These are phyloP conservation scores for Eustalomyia histrio DNA, from an alignment of 2,888 invertebrate species.

Conservation along the genomic window DNA sequence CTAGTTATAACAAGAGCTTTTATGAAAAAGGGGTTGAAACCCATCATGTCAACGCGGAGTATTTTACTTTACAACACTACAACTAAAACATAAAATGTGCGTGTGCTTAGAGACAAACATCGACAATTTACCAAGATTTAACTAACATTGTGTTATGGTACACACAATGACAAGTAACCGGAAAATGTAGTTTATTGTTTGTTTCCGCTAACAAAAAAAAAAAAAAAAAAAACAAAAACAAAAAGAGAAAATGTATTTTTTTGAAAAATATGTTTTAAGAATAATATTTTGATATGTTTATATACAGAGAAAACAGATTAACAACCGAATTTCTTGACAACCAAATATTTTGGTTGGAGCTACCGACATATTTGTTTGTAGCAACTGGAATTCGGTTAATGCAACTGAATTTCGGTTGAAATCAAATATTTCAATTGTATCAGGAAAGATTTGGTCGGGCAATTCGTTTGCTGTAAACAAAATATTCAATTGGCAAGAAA, in stretches of 20 bases:
- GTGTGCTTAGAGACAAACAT: slow-evolving; percentile 57
- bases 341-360: too few species aligned
- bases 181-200: slow-evolving; percentile 78
- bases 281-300: neutral
- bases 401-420: too few species aligned
- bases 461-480: too few species aligned
- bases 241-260: slow-evolving; percentile 8
- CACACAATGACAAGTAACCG: slow-evolving; percentile 77
- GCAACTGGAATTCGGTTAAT: too few species aligned
- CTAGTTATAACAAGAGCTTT: slow-evolving; percentile 27
- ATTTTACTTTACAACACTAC: slow-evolving; percentile 42
- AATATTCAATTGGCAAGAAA: too few species aligned
- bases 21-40: slow-evolving; percentile 52
- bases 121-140: slow-evolving; percentile 68
- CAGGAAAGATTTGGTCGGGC: too few species aligned
- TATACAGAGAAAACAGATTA: too few species aligned
- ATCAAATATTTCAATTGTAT: too few species aligned
- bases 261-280: neutral
- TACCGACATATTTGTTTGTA: too few species aligned
- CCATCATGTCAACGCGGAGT: slow-evolving; percentile 54
- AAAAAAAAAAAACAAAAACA: too few species aligned
- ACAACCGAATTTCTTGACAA: too few species aligned
- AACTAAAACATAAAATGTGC: slow-evolving; percentile 56
- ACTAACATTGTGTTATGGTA: slow-evolving; percentile 61
- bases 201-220: slow-evolving; percentile 70